Conservation (phyloP, 2,888 invertebrate species). For the Theodoxus fluviatilis region DNA sequence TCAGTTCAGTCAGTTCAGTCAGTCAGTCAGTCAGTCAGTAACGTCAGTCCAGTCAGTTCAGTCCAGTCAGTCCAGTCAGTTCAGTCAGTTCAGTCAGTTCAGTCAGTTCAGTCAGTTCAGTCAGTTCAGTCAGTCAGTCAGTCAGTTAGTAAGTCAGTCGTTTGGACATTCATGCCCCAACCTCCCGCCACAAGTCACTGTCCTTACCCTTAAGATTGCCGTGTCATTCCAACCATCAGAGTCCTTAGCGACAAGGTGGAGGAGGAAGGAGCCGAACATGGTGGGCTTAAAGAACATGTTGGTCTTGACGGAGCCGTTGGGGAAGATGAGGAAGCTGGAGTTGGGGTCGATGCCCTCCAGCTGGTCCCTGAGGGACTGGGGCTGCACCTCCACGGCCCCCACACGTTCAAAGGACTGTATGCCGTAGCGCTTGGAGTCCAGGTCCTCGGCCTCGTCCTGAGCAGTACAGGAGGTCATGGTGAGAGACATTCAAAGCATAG, state of each 20-base stretch:
- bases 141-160: no score
- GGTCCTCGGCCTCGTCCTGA: constrained; percentile 73
- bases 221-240: constrained; percentile 38
- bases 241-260: constrained; percentile 34
- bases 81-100: no score
- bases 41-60: no score
- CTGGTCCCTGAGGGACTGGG: constrained; percentile 33
- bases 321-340: constrained; percentile 49
- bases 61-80: no score
- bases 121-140: no score
- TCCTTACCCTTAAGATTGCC: constrained; percentile 36
- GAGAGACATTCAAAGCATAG: no score
- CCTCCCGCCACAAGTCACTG: no score
- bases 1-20: no score
- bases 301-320: constrained; percentile 72
- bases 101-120: no score
- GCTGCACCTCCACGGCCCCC: constrained; percentile 35
- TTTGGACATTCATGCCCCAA: no score
- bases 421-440: constrained; percentile 74
- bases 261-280: constrained; percentile 92
- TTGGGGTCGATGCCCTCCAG: constrained; percentile 32
- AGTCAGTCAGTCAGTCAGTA: no score
- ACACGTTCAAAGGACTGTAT: constrained; percentile 38
- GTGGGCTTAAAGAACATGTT: constrained; percentile 95
- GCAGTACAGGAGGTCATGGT: background rate